Base-by-base conservation (phyloP, 2,113 vertebrate genomes). In the Corythoichthys haematopterus region DNA sequence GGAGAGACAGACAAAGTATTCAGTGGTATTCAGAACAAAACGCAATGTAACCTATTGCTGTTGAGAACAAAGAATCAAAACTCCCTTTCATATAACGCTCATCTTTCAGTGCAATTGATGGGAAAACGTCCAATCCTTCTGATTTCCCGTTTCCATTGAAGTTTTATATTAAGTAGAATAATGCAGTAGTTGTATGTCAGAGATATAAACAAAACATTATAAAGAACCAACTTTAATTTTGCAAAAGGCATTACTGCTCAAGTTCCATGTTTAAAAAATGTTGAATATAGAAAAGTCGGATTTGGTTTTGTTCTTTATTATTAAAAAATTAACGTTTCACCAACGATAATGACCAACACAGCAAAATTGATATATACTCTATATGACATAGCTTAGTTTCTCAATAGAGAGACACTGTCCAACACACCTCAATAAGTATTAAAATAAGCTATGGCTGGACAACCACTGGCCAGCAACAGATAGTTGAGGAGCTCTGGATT, bases 51-150 rank as follows among this genome's bases (percentile, higher is more conserved):
- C 73, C 76, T 72, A 63, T 64, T 67, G 76, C 74, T 71, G 64
- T 70, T 74, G 77, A 58, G 58, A 67, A 78, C 65, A 38, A 69
- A 70, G 64, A 76, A 84, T 77, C 64, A 78, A 53, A 53, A 15
- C 47, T 65, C 4, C 36, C 76, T 71, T 62, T 12, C 1, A 68
- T 37, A 53, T 28, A 70, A 43, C 9, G 2, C 40, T 43, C 9
- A 43, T 43, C 40, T 43, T 43, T 43, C 40, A 6, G 40, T 43
- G 40, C 40, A 43, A 7, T 8, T 43, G 40, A 7, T 43, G 40
- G 1, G 40, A 43, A 7, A 43, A 43, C 6, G 20, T 28, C 20
- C 20, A 28, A 28, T 28, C 20, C 38, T 40, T 40, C 6, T 40
- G 38, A 28, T 28, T 28, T 40, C 40, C 2, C 9, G 40, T 43